These are phyloP conservation scores for Probosciger aterrimus DNA, from an alignment of 2,113 vertebrate species.

Conservation along the genomic window DNA sequence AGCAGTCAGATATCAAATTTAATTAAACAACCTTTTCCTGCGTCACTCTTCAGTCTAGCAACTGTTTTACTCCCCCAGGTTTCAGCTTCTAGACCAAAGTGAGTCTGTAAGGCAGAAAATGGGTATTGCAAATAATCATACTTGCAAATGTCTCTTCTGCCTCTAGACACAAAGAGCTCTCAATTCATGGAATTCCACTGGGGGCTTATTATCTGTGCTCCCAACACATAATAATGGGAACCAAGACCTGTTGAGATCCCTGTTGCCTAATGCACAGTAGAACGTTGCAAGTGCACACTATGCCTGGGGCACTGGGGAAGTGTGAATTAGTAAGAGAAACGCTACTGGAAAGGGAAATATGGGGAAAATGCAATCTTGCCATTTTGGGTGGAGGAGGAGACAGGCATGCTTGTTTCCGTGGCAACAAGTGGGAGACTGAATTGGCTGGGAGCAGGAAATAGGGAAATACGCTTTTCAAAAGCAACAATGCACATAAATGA, in stretches of 20 bases:
- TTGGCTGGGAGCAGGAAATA: neutral
- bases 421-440: conserved; percentile 54
- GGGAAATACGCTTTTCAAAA: neutral
- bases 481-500: neutral
- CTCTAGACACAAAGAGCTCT: conserved; percentile 52
- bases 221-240: neutral
- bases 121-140: conserved; percentile 10
- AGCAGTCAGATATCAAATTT: neutral
- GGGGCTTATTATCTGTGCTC: conserved; percentile 40
- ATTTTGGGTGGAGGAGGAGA: neutral
- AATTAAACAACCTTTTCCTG: neutral
- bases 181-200: neutral
- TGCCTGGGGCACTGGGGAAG: neutral
- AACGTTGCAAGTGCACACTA: neutral
- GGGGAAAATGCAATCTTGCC: neutral
- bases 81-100: neutral
- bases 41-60: neutral
- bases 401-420: conserved; percentile 13
- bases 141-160: conserved; percentile 44
- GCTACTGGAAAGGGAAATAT: neutral
- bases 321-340: neutral
- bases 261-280: neutral
- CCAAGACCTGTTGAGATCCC: neutral
- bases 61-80: neutral
- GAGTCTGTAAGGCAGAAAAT: neutral